Evolutionary conservation across 2,888 invertebrate species (phyloP), one percentile per base, ranked within the genome.

Genomic region (Habrosyne pyritoides): DNA sequence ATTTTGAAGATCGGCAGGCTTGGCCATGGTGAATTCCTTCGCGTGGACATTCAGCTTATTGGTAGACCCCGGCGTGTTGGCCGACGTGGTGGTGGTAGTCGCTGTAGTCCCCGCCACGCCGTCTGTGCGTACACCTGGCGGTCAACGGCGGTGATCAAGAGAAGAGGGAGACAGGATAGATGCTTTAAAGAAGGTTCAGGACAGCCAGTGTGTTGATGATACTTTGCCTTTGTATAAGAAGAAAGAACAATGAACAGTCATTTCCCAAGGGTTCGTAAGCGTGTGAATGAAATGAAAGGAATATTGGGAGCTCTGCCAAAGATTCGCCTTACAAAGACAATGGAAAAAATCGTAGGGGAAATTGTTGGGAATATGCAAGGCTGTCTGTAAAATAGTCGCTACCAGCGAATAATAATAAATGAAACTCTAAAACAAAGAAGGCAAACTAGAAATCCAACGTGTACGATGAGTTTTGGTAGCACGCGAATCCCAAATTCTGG

Each of bases 21-120:
- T 94, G 83, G 94, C 95, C 96, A 97, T 96, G 76, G 96, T 96
- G 92, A 98, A 97, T 93, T 97, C 97, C 93, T 97, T 97, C 60
- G 97, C 97, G 91, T 97, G 96, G 66, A 97, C 97, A 87, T 97
- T 97, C 73, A 97, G 93, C 88, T 95, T 95, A 83, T 95, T 95
- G 74, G 74, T 61, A 69, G 89, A 60, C 54, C 79, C 67, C 64
- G 77, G 57, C 14, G 81, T 55, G 68, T 68, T 83, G 48, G 77
- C 81, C 0, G 74, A 60, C 60, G 72, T 66, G 56, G 80, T 69
- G 63, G 84, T 78, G 63, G 61, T 62, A 24, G 46, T 47, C 10
- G 66, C 60, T 48, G 64, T 69, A 55, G 77, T 73, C 59, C 84
- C 75, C 79, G 89, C 87, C 82, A 91, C 90, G 82, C 91, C 93